A percentile compares a stretch with the other conserved stretches of the same genome.
Conservation (phyloP, 2,797 vertebrate species). For the Iguana delicatissima region DNA sequence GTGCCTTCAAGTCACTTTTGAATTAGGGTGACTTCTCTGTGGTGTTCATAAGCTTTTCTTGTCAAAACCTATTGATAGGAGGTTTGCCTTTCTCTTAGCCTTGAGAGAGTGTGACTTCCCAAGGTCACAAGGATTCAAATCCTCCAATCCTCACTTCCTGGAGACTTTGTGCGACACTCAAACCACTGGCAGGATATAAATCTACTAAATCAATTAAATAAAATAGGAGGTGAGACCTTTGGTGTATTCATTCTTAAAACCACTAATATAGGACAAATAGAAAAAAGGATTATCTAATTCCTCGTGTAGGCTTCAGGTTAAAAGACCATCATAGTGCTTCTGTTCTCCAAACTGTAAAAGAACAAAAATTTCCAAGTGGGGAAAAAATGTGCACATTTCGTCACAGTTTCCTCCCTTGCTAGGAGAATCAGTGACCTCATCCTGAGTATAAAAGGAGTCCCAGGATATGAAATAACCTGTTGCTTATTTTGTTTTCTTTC, state of each 20-base stretch:
- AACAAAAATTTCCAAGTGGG: not conserved
- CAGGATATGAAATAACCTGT: constrained; percentile 22
- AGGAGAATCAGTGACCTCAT: constrained; percentile 53
- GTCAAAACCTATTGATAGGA: too few species aligned
- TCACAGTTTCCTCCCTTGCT: constrained; percentile 36
- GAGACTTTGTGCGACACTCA: too few species aligned
- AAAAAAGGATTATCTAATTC: not conserved
- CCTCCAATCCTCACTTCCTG: too few species aligned
- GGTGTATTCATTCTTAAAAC: not conserved
- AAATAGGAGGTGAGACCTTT: not conserved
- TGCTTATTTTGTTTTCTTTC: constrained; percentile 41
- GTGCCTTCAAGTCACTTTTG: too few species aligned
- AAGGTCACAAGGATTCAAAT: too few species aligned
- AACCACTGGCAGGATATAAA: not conserved
- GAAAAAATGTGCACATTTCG: not conserved
- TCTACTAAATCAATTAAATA: too few species aligned
- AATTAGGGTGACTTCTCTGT: too few species aligned
- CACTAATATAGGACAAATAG: not conserved
- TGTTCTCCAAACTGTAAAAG: not conserved
- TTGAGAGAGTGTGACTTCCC: too few species aligned
- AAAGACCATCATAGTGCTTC: not conserved
- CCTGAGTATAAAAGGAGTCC: constrained; percentile 60
- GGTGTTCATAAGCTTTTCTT: too few species aligned
- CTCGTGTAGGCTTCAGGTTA: not conserved
- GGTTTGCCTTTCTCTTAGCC: too few species aligned